Base-by-base conservation (phyloP, 1,140 invertebrate genomes). In the Drosophila repletoides region DNA sequence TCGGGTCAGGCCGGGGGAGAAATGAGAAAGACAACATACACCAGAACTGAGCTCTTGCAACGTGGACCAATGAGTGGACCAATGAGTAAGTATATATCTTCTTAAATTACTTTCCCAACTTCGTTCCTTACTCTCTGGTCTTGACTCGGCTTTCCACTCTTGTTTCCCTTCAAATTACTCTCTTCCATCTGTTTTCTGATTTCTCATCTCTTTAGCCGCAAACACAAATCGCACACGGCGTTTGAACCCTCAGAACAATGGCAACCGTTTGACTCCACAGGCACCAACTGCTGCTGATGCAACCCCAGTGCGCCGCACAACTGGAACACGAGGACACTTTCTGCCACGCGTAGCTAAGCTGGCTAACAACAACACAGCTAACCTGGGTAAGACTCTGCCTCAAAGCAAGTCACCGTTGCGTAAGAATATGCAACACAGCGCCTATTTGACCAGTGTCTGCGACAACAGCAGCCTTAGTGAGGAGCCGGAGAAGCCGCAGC, bases 21-120 rank as follows among this genome's bases (percentile, higher is more conserved):
- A n/a, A n/a, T 53, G 6, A 74, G 74, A 0, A 77, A 77, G 34
- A 72, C 19, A n/a, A 72, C 64, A 3, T 69, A 38, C 24, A 69
- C 58, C 1, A 17, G 74, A 0, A 61, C 74, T 5, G 75, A 77
- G 48, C 29, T 73, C 2, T 29, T 68, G 5, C 68, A 65, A 0
- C 56, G 56, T 0, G 2, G 34, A n/a, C 15, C 72, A 26, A 52
- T 34, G 1, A 24, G 69, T 72, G 9, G 26, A n/a, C 24, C 15
- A 2, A 19, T 21, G n/a, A 69, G 52, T 66, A 5, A 19, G 12
- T 2, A 43, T 2, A 19, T 12, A 7, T 7, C 3, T n/a, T 10
- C 22, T 1, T 9, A 2, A 26, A 7, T 4, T 17, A 2, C 6
- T 17, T 29, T 26, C 12, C 7, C 10, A 26, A 24, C 1, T 2